Evolutionary conservation across 2,797 vertebrate genomes (phyloP).

Genomic region (Paguma larvata): DNA sequence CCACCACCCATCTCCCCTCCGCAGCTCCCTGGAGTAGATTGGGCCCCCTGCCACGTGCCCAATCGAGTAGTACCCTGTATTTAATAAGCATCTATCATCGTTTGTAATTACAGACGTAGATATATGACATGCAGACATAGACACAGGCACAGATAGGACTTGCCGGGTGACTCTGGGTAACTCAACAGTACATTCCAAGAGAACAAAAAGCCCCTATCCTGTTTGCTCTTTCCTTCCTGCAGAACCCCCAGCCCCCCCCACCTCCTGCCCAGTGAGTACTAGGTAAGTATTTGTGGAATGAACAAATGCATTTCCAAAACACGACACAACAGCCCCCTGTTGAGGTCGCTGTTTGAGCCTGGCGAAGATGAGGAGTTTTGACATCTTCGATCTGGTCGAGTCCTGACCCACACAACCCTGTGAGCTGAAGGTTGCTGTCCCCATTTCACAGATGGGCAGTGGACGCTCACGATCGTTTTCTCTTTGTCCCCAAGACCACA

Average conservation of each 20-base stretch:
- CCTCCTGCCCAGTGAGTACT: background rate
- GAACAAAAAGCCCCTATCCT: background rate
- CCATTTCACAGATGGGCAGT: background rate
- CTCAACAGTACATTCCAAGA: background rate
- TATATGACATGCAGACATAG: background rate
- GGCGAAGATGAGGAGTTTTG: background rate
- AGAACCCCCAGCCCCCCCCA: background rate
- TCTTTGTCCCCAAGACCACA: background rate
- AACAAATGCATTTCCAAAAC: background rate
- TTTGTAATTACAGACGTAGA: background rate
- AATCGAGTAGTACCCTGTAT: background rate
- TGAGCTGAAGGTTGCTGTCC: background rate
- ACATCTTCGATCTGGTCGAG: background rate
- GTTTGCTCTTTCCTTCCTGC: background rate
- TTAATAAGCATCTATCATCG: background rate
- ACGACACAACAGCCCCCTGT: background rate
- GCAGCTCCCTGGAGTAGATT: background rate
- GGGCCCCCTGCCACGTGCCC: background rate
- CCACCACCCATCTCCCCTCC: rapidly evolving
- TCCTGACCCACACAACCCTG: background rate
- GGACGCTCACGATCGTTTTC: background rate
- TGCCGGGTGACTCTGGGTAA: background rate
- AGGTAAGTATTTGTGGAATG: background rate
- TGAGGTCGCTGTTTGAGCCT: background rate
- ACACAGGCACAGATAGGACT: background rate